Evolutionary conservation across 2,797 vertebrate species (phyloP), one percentile per base, ranked within the genome.

Genomic region (Malacoctenus gilli): DNA sequence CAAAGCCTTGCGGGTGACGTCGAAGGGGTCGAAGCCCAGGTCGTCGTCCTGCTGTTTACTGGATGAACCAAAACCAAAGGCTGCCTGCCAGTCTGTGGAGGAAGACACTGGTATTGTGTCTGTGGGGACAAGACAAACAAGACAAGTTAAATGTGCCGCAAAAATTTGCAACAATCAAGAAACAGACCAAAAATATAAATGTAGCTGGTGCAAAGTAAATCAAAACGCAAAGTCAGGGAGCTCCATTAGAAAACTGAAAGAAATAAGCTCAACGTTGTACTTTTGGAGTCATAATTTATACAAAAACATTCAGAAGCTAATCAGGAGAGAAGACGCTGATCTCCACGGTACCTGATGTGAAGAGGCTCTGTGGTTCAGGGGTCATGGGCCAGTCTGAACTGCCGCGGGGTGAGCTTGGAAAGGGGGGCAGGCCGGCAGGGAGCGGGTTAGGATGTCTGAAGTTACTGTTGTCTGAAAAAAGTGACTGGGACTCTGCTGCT

Each of bases 1-100:
- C 90, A 99, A 92, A 85, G 96, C 97, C 89, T 97, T 98, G 78
- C 97, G 93, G 60, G 97, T 99, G 84, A 99, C 94, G 77, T 99
- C 97, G 46, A 99, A 99, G 21, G 97, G 97, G 83, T 98, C 97
- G 71, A 99, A 99, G 79, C 96, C 97, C 72, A 99, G 92, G 87
- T 99, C 97, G 55, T 99, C 97, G 73, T 99, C 97, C 91, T 96
- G 96, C 80, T 98, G 91, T 82, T 92, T 92, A 65, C 82, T 96
- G 75, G 97, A 99, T 59, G 96, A 97, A 86, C 97, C 96, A 65
- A 98, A 98, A 80, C 97, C 97, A 59, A 98, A 99, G 5, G 97
- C 97, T 4, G 96, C 97, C 93, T 99, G 97, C 96, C 97, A 98
- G 93, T 99, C 97, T 90, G 97, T 99, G 75, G 96, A 98, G 49